phyloP scores from a whole-genome alignment of 2,888 invertebrate species.

The Amblyteles armatorius region DNA sequence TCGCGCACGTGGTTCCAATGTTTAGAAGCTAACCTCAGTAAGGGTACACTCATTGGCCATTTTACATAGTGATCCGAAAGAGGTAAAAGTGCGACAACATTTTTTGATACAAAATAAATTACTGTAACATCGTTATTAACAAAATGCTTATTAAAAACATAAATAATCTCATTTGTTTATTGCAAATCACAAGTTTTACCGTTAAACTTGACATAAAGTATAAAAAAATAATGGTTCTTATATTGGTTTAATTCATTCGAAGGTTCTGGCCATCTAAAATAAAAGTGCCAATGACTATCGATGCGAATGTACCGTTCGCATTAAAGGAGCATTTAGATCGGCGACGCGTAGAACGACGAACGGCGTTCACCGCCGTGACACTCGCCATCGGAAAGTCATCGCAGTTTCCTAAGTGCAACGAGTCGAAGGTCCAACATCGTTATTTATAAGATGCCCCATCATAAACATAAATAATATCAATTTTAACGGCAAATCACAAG shows the following conservation, averaged over 20 bases:
- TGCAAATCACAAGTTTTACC: too few relatives aligned
- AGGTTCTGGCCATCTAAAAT: background rate
- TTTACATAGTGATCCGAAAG: background rate
- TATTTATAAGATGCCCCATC: too few relatives aligned
- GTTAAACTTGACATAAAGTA: too few relatives aligned
- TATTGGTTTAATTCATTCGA: background rate
- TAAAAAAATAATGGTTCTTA: too few relatives aligned
- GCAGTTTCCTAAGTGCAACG: slow-evolving; percentile 75
- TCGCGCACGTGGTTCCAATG: slow-evolving; percentile 23
- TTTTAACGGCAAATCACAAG: too few relatives aligned
- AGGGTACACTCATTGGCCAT: background rate
- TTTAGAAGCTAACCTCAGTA: background rate
- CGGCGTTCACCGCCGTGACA: slow-evolving; percentile 1
- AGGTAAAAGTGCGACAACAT: background rate
- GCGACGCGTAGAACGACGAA: background rate
- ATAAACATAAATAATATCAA: too few relatives aligned
- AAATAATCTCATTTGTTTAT: too few relatives aligned
- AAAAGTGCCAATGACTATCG: background rate
- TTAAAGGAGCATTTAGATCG: background rate
- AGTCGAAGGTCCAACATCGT: slow-evolving; percentile 75
- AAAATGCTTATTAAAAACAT: too few relatives aligned
- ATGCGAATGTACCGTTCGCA: background rate
- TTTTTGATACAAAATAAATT: background rate
- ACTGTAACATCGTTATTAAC: too few relatives aligned
- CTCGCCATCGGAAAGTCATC: slow-evolving; percentile 37